Percentiles rank a stretch among this genome's conserved stretches.
Conservation (phyloP, 1,140 invertebrate genomes). For the Globodera ellingtonae region DNA sequence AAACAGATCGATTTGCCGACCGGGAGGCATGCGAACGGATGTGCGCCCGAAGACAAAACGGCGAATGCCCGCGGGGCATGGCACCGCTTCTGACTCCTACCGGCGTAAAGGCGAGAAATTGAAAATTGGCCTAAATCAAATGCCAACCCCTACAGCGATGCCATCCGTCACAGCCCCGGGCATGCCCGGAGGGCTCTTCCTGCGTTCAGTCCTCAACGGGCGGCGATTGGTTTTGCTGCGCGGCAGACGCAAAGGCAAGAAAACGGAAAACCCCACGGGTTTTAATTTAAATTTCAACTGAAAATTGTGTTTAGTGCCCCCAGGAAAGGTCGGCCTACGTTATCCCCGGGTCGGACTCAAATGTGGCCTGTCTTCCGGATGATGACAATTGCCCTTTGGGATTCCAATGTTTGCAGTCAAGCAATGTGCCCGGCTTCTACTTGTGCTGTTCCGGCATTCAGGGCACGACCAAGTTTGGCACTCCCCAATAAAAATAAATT, state of each 20-base stretch:
- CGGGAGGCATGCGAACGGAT: conserved; percentile 53
- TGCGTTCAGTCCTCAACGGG: conserved; percentile 54
- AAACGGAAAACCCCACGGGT: background rate
- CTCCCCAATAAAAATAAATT: background rate
- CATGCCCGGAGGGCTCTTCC: conserved; percentile 51
- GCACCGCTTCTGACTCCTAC: conserved; percentile 47
- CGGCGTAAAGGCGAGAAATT: conserved; percentile 36
- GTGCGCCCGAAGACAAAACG: conserved; percentile 45
- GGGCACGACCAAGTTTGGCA: background rate
- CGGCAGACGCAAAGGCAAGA: conserved; percentile 19
- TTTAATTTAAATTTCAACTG: background rate
- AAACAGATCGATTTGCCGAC: conserved; percentile 45
- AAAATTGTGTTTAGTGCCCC: conserved; percentile 53
- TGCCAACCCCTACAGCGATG: conserved; percentile 12
- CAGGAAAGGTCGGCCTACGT: conserved; percentile 55
- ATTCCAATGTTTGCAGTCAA: conserved; percentile 53
- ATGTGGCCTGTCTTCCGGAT: conserved; percentile 61
- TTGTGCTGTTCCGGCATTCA: conserved; percentile 57
- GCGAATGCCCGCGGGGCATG: conserved; percentile 63
- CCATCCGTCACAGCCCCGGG: conserved; percentile 3
- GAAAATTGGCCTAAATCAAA: background rate
- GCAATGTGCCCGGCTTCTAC: conserved; percentile 60
- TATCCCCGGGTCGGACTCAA: conserved; percentile 61
- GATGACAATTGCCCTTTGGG: conserved; percentile 54
- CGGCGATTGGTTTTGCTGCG: conserved; percentile 57